Percentiles rank a stretch among this genome's conserved stretches.
phyloP scores from a whole-genome alignment of 2,797 vertebrate genomes.

The Halcyon smyrnensis region DNA sequence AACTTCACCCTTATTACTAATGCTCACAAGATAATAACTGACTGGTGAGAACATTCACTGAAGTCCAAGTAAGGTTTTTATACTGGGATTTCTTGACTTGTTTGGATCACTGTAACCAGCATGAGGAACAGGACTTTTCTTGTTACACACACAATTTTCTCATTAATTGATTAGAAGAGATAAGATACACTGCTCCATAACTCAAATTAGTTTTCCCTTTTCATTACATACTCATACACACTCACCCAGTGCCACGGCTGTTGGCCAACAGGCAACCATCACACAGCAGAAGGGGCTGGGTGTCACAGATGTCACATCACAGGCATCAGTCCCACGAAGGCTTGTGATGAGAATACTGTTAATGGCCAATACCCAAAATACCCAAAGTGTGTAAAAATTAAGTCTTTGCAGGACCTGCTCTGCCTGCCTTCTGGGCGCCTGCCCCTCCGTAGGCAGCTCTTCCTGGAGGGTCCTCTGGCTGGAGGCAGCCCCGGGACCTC shows the following conservation, averaged over 20 bases:
- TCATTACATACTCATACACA: rapidly evolving
- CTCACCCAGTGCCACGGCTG: background rate
- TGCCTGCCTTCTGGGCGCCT: rapidly evolving
- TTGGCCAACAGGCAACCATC: background rate
- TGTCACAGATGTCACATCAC: background rate
- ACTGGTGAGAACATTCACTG: background rate
- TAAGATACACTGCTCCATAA: rapidly evolving
- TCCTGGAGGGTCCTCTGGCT: background rate
- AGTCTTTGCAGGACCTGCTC: background rate
- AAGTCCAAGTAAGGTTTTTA: background rate
- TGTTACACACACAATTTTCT: background rate
- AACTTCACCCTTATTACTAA: background rate
- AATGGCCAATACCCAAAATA: background rate
- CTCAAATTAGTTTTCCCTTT: background rate
- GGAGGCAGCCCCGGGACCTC: background rate
- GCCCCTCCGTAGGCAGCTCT: rapidly evolving
- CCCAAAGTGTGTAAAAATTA: background rate
- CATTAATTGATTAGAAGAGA: background rate
- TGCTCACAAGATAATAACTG: rapidly evolving
- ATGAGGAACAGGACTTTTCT: background rate
- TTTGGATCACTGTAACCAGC: background rate
- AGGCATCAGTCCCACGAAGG: rapidly evolving
- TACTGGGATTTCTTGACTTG: background rate
- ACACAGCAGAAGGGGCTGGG: background rate
- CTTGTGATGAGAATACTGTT: background rate